Evolutionary conservation across 2,888 invertebrate genomes (phyloP), one percentile per base, ranked within the genome.

Genomic region (Selenia dentaria): DNA sequence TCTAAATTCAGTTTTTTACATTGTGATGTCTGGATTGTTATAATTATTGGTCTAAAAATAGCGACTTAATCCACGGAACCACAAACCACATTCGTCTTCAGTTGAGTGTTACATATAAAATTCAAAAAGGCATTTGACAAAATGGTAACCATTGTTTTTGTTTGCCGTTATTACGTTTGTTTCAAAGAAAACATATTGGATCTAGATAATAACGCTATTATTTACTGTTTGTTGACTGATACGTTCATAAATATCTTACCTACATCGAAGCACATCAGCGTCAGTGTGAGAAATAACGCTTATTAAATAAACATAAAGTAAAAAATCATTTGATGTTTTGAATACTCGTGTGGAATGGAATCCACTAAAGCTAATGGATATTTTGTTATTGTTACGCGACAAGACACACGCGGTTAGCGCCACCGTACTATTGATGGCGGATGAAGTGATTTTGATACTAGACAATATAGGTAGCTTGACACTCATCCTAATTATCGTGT

Each of bases 281-380:
- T 18, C 26, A 18, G 26, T 42, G 38, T 35, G 37, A 45, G 42
- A 47, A 35, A 41, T 41, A 43, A 45, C 9, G 43, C 41, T 34
- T 52, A 50, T 43, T 50, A 48, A 43, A 51, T 52, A 54, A 57
- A 54, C 59, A 57, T 16, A 41, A 50, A 50, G 59, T 54, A 59
- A 45, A 59, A 49, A 48, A 51, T 51, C 49, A 56, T 61, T 63
- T 57, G 50, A 61, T 62, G 57, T 69, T 67, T 66, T 65, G 41
- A 61, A 62, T 62, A 61, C 58, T 61, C 50, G 59, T 54, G 61
- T 61, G 65, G 65, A 74, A 79, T 64, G 64, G 64, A 74, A 77
- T 70, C 79, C 83, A 86, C 87, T 85, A 83, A 70, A 74, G 84
- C 87, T 91, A 91, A 91, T 91, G 91, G 89, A 90, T 88, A 84